Evolutionary conservation across 2,113 vertebrate species (phyloP), one percentile per base, ranked within the genome.

Genomic region (Platichthys flesus): DNA sequence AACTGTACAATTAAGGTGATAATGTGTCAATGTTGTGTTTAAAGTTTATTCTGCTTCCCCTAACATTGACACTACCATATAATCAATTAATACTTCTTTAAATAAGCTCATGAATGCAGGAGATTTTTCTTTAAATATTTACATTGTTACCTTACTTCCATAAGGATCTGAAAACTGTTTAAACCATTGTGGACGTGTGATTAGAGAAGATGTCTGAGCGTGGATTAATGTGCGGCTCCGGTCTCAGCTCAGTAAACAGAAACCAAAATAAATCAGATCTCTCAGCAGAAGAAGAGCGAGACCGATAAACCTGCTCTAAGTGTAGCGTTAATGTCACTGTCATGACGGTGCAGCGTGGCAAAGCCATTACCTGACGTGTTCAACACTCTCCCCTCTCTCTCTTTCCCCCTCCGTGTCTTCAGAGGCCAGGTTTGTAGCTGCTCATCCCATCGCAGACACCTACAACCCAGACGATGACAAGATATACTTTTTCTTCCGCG

Each of bases 401-500:
- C 35, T 67, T 14, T 68, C 45, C 54, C 45, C 74, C 51, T 71
- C 42, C n/a, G 3, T 84, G 72, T 84, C 86, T 89, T 85, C 85
- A 99, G 98, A 98, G 92, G 97, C 95, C 1, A 97, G 95, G 91
- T 99, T 99, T 91, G 95, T 99, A 87, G 95, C 94, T 49, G 96
- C 97, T 64, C 97, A 97, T 84, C 94, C 97, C 59, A 96, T 99
- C 31, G 93, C 97, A 3, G 97, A 99, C 89, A 98, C 97, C 23
- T 97, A 96, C 90, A 99, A 98, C 80, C 96, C 96, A 60, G 98
- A 99, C 63, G 98, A 99, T 74, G 97, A 99, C 82, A 99, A 99
- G 94, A 96, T 99, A 81, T 99, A 99, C 93, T 98, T 99, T 89
- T 99, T 99, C 93, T 99, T 99, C 89, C 97, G 97, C 9, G 98